Evolutionary conservation across 1,140 invertebrate genomes (phyloP), one percentile per base, ranked within the genome.

Genomic region (Diabrotica undecimpunctata): DNA sequence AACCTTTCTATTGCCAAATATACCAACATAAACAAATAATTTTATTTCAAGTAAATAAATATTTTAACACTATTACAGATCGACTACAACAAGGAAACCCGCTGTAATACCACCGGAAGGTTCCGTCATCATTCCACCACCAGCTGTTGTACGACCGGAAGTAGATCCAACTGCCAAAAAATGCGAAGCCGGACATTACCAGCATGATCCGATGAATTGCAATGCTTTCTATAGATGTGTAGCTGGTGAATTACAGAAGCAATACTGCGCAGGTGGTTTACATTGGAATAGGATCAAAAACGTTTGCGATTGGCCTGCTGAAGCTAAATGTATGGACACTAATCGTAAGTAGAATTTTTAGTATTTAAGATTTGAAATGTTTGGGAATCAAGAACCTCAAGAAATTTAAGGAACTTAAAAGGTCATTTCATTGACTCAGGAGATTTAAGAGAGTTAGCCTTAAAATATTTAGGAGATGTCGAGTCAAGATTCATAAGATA

Each of bases 221-320:
- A 87, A 86, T 64, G 83, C 84, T 0, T 95, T 92, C 73, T 88
- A 88, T 62, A 84, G 89, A 73, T 94, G 92, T 72, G 83, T 90
- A 10, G 79, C 85, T 5, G 89, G 89, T 0, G 85, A 87, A 60
- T 81, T 88, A 60, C 82, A 81, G 52, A 86, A 84, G 37, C 86
- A 90, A 68, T 83, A 86, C 35, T 94, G 92, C 75, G 87, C 90
- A 0, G 85, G 87, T 0, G 90, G 90, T 39, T 76, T 94, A n/a
- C 90, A 94, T 72, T 95, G 91, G 91, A 91, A 92, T 70, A 75
- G 78, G 7, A 75, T 78, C 5, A 79, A 80, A 11, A 81, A 82
- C n/a, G 80, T 86, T 7, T 94, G 92, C 69, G 92, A 95, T 73
- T 94, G 91, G 91, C 91, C 91, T 3, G 79, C 80, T 12, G 80